Evolutionary conservation across 2,797 vertebrate genomes (phyloP).

Genomic region (Crocidura indochinensis): DNA sequence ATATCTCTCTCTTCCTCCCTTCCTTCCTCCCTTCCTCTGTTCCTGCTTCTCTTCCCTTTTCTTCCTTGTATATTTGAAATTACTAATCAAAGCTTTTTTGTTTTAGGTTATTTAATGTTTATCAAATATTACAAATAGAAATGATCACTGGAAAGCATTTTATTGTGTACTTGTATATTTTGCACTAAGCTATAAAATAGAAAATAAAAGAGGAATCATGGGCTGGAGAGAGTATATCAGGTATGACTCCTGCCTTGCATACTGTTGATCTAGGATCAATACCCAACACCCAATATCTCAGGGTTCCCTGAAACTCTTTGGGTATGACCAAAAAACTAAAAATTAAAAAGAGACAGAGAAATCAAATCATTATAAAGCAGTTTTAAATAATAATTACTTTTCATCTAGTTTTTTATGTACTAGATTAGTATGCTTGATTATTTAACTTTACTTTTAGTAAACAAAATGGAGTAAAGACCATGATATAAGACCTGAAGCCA

Average conservation of each 20-base stretch:
- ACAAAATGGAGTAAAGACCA: too few relatives aligned
- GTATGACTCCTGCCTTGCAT: too few relatives aligned
- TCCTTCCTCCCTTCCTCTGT: too few relatives aligned
- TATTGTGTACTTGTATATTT: constrained; percentile 20
- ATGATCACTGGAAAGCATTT: neutral
- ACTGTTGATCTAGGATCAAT: too few relatives aligned
- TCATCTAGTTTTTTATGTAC: constrained; percentile 25
- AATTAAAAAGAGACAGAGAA: neutral
- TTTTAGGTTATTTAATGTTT: constrained; percentile 57
- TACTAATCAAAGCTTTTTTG: constrained; percentile 8
- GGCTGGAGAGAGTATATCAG: too few relatives aligned
- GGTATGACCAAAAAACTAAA: too few relatives aligned
- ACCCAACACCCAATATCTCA: too few relatives aligned
- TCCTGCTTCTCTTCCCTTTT: neutral
- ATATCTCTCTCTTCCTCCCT: too few relatives aligned
- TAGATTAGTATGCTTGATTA: neutral
- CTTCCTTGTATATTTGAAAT: constrained; percentile 39
- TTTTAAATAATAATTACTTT: constrained; percentile 25
- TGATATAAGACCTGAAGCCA: too few relatives aligned
- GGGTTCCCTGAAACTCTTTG: too few relatives aligned
- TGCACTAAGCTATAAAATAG: constrained; percentile 16
- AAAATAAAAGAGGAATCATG: constrained; percentile 8
- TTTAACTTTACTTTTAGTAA: constrained; percentile 47
- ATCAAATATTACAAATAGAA: constrained; percentile 48
- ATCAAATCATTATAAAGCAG: constrained; percentile 6